Evolutionary conservation across 1,140 invertebrate genomes (phyloP).

Genomic region (Philaenus spumarius): DNA sequence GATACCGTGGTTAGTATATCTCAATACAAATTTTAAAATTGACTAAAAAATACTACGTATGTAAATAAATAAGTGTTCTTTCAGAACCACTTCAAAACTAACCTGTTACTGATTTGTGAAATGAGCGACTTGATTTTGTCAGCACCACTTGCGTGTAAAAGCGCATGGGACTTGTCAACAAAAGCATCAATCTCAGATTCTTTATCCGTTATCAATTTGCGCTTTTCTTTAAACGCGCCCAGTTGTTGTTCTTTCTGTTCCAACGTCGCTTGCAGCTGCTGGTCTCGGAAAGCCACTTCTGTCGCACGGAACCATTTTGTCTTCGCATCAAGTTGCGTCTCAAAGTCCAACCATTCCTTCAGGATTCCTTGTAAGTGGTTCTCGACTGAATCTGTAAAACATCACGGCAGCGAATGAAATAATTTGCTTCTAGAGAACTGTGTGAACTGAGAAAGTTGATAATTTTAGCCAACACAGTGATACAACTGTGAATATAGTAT

Average conservation of each 20-base stretch:
- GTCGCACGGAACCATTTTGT: conserved; percentile 78
- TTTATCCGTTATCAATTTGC: conserved; percentile 65
- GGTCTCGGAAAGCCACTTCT: conserved; percentile 77
- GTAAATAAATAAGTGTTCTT: not conserved
- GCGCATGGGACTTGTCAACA: conserved; percentile 79
- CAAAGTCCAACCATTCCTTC: conserved; percentile 83
- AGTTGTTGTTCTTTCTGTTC: conserved; percentile 71
- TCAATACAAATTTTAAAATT: no score
- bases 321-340: conserved; percentile 66
- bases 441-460: no score
- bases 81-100: no score
- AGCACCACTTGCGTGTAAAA: conserved; percentile 76
- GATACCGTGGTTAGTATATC: no score
- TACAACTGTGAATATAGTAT: no score
- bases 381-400: conserved; percentile 48
- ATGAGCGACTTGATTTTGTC: conserved; percentile 82
- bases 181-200: conserved; percentile 82
- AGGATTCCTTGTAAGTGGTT: conserved; percentile 64
- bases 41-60: no score
- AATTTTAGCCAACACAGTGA: no score
- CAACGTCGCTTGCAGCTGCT: conserved; percentile 71
- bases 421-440: no score
- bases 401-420: no score
- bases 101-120: conserved; percentile 78
- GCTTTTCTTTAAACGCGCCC: conserved; percentile 61